Evolutionary conservation across 2,888 invertebrate species (phyloP).

Genomic region (Mythimna impura): DNA sequence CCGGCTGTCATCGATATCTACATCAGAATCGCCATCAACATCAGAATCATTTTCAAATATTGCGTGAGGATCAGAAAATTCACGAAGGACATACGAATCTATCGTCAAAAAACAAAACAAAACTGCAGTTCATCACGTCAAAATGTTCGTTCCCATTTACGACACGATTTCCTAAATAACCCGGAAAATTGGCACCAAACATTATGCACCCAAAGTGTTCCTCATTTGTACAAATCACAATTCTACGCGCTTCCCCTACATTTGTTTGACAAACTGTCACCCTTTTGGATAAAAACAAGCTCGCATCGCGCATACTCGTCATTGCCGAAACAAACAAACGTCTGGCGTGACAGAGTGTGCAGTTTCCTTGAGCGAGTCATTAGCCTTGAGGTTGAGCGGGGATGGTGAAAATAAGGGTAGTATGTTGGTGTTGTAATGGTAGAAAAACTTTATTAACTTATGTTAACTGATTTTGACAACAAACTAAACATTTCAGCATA

Average conservation of each 20-base stretch:
- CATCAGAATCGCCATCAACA: neutral
- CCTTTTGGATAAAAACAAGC: slow-evolving; percentile 46
- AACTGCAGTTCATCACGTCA: slow-evolving; percentile 7
- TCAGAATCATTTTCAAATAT: too few species aligned
- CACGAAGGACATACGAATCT: neutral
- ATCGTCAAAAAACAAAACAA: slow-evolving; percentile 6
- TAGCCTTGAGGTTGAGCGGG: slow-evolving; percentile 28
- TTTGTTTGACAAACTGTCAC: slow-evolving; percentile 26
- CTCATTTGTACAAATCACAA: slow-evolving; percentile 57
- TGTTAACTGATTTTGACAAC: neutral
- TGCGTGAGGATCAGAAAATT: neutral
- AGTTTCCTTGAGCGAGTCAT: slow-evolving; percentile 58
- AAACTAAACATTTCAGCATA: neutral
- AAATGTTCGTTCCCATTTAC: neutral
- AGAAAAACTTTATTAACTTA: neutral
- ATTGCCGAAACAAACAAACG: slow-evolving; percentile 60
- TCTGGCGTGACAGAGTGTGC: slow-evolving; percentile 58
- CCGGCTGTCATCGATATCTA: too few species aligned
- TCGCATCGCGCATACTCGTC: slow-evolving; percentile 45
- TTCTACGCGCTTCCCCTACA: slow-evolving; percentile 15
- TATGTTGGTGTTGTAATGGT: neutral
- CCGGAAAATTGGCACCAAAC: slow-evolving; percentile 39
- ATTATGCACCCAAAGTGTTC: slow-evolving; percentile 29
- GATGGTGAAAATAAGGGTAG: neutral
- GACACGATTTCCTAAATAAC: slow-evolving; percentile 19